phyloP scores from a whole-genome alignment of 2,888 invertebrate species.

The Zygogramma bicolorata region DNA sequence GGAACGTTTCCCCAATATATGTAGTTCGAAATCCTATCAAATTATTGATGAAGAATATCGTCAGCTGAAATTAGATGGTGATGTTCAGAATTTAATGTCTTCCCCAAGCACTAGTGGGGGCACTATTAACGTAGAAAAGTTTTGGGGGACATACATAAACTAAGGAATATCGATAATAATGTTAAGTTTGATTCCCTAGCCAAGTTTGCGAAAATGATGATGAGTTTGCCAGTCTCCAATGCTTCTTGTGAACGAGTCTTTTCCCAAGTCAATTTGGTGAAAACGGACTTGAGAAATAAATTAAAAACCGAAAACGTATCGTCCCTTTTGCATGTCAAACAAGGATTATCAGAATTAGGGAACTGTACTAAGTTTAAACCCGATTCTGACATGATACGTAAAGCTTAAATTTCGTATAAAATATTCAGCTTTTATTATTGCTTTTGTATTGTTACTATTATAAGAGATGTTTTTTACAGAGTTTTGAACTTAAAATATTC shows the following conservation, averaged over 20 bases:
- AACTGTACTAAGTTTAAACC: constrained; percentile 24
- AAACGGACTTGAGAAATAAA: constrained; percentile 25
- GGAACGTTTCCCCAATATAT: constrained; percentile 25
- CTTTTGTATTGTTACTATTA: no score
- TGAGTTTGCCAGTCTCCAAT: constrained; percentile 18
- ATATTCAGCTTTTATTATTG: no score
- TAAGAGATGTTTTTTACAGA: no score
- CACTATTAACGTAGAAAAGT: constrained; percentile 5
- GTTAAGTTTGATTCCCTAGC: constrained; percentile 33
- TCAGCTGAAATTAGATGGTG: constrained; percentile 30
- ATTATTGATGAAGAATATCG: constrained; percentile 30
- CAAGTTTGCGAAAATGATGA: constrained; percentile 29
- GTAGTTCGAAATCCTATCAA: constrained; percentile 10
- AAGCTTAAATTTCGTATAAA: no score
- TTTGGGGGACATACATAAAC: constrained; percentile 15
- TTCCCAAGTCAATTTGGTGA: constrained; percentile 28
- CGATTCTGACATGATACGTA: constrained; percentile 20
- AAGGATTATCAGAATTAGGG: constrained; percentile 23
- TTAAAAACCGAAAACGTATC: constrained; percentile 28
- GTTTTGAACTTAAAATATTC: no score
- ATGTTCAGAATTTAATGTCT: constrained; percentile 22
- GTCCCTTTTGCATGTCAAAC: not conserved
- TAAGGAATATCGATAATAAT: constrained; percentile 27
- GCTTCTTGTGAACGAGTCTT: constrained; percentile 34
- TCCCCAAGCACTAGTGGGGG: constrained; percentile 14